Evolutionary conservation across 2,113 vertebrate genomes (phyloP).

Genomic region (Engraulis encrasicolus): DNA sequence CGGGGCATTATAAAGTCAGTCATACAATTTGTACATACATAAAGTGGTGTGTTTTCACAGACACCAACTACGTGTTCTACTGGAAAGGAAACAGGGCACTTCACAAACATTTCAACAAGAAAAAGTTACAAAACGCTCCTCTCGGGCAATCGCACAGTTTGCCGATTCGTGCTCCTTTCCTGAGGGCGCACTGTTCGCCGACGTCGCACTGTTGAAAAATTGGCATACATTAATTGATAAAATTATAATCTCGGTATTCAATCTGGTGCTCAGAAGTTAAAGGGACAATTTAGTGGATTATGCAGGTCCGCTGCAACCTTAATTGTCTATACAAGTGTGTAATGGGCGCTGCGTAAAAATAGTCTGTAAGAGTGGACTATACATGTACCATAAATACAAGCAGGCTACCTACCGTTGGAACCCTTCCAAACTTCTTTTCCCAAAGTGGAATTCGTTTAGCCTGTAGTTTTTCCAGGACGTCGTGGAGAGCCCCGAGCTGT

Average conservation of each 20-base stretch:
- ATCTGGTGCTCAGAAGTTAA: background rate
- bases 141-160: constrained; percentile 79
- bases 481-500: constrained; percentile 78
- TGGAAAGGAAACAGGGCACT: constrained; percentile 22
- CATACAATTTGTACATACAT: constrained; percentile 25
- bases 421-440: constrained; percentile 82
- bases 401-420: constrained; percentile 77
- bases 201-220: constrained; percentile 68
- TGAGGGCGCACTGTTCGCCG: constrained; percentile 75
- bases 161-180: constrained; percentile 79
- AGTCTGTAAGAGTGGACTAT: background rate
- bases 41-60: background rate
- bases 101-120: constrained; percentile 81
- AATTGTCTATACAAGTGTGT: background rate
- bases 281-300: background rate
- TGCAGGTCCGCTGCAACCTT: background rate
- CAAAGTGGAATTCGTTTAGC: constrained; percentile 72
- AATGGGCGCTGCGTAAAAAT: background rate
- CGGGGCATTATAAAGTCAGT: constrained; percentile 51
- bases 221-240: background rate
- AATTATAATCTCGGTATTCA: background rate
- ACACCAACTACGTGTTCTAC: background rate
- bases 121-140: constrained; percentile 74
- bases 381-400: background rate
- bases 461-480: constrained; percentile 81